Evolutionary conservation across 2,113 vertebrate genomes (phyloP).

Genomic region (Scopus umbretta): DNA sequence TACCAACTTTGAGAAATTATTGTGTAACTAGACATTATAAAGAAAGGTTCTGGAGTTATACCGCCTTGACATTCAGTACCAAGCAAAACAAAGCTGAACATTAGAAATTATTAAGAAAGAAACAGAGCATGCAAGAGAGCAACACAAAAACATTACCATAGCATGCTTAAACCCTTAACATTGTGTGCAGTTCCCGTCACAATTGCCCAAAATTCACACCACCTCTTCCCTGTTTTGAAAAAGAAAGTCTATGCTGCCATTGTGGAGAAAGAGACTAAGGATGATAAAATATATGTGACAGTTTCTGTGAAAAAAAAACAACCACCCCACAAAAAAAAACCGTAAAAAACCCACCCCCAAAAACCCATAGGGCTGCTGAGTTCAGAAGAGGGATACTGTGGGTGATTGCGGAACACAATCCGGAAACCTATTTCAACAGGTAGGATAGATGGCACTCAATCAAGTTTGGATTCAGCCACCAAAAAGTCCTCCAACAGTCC

Average conservation of each 20-base stretch:
- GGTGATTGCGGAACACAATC: not conserved
- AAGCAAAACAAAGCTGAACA: not conserved
- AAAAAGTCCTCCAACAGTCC: not conserved
- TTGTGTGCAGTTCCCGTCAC: not conserved
- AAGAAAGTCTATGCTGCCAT: not conserved
- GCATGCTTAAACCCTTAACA: not conserved
- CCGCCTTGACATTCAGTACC: not conserved
- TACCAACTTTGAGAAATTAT: not conserved
- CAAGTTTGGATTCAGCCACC: not conserved
- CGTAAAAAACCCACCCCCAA: not conserved
- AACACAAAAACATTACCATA: not conserved
- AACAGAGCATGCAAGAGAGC: not conserved
- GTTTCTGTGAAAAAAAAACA: not conserved
- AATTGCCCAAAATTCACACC: not conserved
- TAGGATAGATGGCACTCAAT: not conserved
- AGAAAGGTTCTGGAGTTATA: not conserved
- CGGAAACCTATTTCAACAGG: not conserved
- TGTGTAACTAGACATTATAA: not conserved
- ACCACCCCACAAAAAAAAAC: not conserved
- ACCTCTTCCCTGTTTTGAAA: not conserved
- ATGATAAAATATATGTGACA: not conserved
- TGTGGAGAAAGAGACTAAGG: not conserved
- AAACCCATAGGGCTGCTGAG: not conserved
- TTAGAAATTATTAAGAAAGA: not conserved
- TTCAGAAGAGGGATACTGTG: not conserved